These are phyloP conservation scores for Diploptera punctata DNA, from an alignment of 2,888 invertebrate species.

Conservation along the genomic window DNA sequence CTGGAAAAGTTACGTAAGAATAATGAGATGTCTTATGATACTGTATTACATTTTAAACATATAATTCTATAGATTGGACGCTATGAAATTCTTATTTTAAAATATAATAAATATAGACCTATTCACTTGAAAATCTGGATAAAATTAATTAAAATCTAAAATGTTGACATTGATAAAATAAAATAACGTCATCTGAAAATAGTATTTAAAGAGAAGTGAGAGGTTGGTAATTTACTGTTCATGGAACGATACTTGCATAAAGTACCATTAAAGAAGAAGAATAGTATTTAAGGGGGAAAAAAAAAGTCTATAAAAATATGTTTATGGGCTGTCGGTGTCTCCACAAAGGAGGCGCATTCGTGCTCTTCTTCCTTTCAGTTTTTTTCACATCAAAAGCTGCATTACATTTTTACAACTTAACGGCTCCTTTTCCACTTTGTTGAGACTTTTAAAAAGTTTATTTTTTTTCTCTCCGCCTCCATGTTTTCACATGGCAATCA, in stretches of 20 bases:
- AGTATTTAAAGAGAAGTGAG: not conserved
- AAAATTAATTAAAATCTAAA: too few relatives aligned
- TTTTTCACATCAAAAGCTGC: not conserved
- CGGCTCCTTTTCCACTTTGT: slow-evolving; percentile 25
- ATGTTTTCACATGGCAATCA: not conserved
- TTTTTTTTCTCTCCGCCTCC: not conserved
- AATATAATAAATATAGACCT: too few relatives aligned
- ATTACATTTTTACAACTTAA: slow-evolving; percentile 21
- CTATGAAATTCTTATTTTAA: too few relatives aligned
- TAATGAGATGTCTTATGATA: too few relatives aligned
- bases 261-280: not conserved
- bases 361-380: not conserved
- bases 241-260: not conserved
- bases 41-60: too few relatives aligned
- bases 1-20: too few relatives aligned
- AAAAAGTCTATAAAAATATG: slow-evolving; percentile 16
- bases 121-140: too few relatives aligned
- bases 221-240: not conserved
- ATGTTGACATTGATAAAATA: too few relatives aligned
- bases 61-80: too few relatives aligned
- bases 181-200: too few relatives aligned
- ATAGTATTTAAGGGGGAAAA: slow-evolving; percentile 1
- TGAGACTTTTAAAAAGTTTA: not conserved
- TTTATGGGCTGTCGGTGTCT: slow-evolving; percentile 18
- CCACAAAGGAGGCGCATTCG: not conserved